Conservation (phyloP, 1,140 invertebrate species). For the Drosophila simulans region DNA sequence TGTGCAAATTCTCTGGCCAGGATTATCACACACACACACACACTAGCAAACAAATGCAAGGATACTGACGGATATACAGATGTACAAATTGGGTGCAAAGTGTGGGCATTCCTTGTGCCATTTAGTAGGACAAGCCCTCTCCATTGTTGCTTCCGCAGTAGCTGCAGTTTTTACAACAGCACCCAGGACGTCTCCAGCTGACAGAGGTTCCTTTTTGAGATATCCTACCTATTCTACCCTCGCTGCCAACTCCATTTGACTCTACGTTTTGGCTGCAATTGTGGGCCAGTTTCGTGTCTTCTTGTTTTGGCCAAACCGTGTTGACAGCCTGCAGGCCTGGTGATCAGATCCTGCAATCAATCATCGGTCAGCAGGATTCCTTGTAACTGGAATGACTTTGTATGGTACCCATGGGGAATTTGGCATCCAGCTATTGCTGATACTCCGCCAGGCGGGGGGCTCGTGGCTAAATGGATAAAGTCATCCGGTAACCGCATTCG, state of each 20-base stretch:
- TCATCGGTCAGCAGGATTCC: slow-evolving; percentile 45
- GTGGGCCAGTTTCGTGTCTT: slow-evolving; percentile 67
- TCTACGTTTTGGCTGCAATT: slow-evolving; percentile 55
- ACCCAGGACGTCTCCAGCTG: slow-evolving; percentile 34
- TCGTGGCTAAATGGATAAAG: slow-evolving; percentile 31
- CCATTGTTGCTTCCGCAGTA: slow-evolving; percentile 69
- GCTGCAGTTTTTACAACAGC: slow-evolving; percentile 38
- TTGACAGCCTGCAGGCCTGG: slow-evolving; percentile 53
- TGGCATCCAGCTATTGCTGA: slow-evolving; percentile 12
- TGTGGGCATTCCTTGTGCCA: slow-evolving; percentile 67
- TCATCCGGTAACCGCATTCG: slow-evolving; percentile 77
- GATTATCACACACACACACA: slow-evolving; percentile 38
- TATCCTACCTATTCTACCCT: slow-evolving; percentile 4
- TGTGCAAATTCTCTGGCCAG: slow-evolving; percentile 6
- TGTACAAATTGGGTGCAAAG: slow-evolving; percentile 63
- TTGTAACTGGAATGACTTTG: slow-evolving; percentile 41
- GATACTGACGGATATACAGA: slow-evolving; percentile 13
- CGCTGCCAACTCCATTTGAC: slow-evolving; percentile 16
- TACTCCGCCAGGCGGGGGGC: slow-evolving; percentile 27
- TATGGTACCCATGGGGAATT: slow-evolving; percentile 72
- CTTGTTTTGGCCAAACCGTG: slow-evolving; percentile 63
- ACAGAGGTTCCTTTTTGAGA: slow-evolving; percentile 22
- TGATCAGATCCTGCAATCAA: slow-evolving; percentile 59
- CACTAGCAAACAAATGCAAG: slow-evolving; percentile 5
- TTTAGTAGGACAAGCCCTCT: slow-evolving; percentile 52